Evolutionary conservation across 1,140 invertebrate genomes (phyloP).

Genomic region (Formica selysi): DNA sequence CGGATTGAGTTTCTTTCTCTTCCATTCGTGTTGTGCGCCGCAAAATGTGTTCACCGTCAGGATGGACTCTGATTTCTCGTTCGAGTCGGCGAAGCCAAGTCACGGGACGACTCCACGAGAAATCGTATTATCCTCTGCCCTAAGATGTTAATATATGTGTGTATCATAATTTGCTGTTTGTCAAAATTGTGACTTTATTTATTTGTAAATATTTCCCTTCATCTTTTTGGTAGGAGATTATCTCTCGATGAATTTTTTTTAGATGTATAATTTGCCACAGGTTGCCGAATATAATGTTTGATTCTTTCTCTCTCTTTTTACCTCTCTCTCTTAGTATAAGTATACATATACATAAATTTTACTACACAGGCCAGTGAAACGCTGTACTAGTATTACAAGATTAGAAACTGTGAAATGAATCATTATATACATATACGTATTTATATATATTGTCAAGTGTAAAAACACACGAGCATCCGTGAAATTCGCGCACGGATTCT

Average conservation of each 20-base stretch:
- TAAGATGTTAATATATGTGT: neutral
- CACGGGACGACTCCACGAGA: neutral
- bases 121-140: slow-evolving; percentile 5
- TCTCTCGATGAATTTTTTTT: slow-evolving; percentile 9
- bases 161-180: slow-evolving; percentile 15
- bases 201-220: neutral
- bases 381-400: slow-evolving; percentile 64
- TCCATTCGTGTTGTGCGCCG: slow-evolving; percentile 45
- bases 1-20: slow-evolving; percentile 66
- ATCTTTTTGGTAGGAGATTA: neutral
- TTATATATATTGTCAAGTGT: slow-evolving; percentile 46
- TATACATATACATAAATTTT: slow-evolving; percentile 64
- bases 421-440: slow-evolving; percentile 56
- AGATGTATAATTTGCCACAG: slow-evolving; percentile 26
- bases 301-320: neutral
- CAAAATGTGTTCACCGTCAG: too few species aligned
- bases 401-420: slow-evolving; percentile 84
- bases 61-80: slow-evolving; percentile 6
- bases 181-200: slow-evolving; percentile 1
- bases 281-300: slow-evolving; percentile 33
- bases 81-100: neutral
- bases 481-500: slow-evolving; percentile 16
- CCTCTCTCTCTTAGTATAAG: slow-evolving; percentile 12
- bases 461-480: slow-evolving; percentile 5
- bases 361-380: slow-evolving; percentile 82